Base-by-base conservation (phyloP, 2,888 invertebrate species). In the Drosophila setosimentum region DNA sequence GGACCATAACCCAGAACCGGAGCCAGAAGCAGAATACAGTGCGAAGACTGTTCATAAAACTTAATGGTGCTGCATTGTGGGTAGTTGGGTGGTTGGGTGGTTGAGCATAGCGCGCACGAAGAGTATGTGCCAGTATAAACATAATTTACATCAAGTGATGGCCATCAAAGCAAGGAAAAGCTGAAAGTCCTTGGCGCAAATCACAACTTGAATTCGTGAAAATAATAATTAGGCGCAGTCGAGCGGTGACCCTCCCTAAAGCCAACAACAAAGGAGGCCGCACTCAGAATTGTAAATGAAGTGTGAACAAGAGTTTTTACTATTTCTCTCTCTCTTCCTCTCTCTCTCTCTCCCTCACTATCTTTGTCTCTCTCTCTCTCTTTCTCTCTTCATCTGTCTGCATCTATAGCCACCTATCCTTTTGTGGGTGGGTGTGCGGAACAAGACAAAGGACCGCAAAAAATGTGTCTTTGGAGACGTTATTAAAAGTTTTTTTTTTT, bases 281-380 rank as follows among this genome's bases (percentile, higher is more conserved):
- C 66, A 73, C 89, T 87, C 89, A 65, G 86, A 87, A 87, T 87
- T 87, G 78, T 80, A 89, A 87, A 87, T 87, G 89, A 87, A 87
- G 90, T 89, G 87, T 86, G 89, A 87, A 87, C 84, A 82, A 87
- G 84, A 87, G 76, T 83, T 76, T 70, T 30, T 45, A 33, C 55
- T 48, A 37, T 11, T 45, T 24, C 18, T 48, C 60, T 40, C 24
- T 54, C 27, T 42, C 30, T 18, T 30, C 24, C 18, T 2, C 11
- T 24, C 29, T 42, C 13, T 45, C 11, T 55, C 32, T 60, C 50
- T 21, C 18, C 33, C 8, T 45, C 40, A 11, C 5, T 24, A 11
- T 0, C 3, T 3, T 2, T 45, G 8, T 16, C 51, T 29, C 24
- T 27, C 54, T 32, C 37, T 40, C 54, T 49, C 27, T 7, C 18